These are phyloP conservation scores for Diplodus sargus DNA, from an alignment of 2,797 vertebrate genomes.

Conservation along the genomic window DNA sequence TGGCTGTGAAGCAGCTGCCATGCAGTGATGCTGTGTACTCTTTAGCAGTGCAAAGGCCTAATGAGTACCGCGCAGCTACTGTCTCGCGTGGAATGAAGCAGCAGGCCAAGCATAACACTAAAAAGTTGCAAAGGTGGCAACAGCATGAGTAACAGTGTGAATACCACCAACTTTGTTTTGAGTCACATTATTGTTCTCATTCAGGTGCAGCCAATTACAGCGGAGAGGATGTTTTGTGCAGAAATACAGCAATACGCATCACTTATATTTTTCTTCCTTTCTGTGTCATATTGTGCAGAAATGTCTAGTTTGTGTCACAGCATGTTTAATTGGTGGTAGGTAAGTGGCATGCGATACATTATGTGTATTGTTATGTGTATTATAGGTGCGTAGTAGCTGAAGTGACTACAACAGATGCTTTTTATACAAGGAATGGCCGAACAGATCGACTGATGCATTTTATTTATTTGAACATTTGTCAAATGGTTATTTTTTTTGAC, in stretches of 20 bases:
- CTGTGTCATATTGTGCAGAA: conserved; percentile 8
- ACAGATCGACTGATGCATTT: no score
- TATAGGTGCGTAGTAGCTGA: background rate
- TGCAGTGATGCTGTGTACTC: conserved; percentile 30
- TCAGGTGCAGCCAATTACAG: conserved; percentile 37
- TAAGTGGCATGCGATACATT: background rate
- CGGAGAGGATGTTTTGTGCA: conserved; percentile 11
- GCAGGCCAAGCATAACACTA: conserved; percentile 26
- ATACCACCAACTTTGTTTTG: conserved; percentile 32
- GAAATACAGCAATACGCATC: conserved; percentile 2
- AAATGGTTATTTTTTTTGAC: background rate
- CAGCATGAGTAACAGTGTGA: conserved; percentile 25
- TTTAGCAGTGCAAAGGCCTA: conserved; percentile 43
- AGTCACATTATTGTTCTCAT: conserved; percentile 23
- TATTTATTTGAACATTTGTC: background rate
- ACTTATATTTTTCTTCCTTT: conserved; percentile 13
- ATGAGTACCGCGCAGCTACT: conserved; percentile 50
- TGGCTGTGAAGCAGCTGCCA: conserved; percentile 46
- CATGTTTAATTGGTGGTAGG: conserved; percentile 23
- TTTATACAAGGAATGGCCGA: background rate
- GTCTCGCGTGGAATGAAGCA: conserved; percentile 41
- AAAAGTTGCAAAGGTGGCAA: conserved; percentile 42
- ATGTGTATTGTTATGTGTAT: background rate
- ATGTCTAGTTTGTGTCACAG: conserved; percentile 1
- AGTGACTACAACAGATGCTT: background rate